phyloP scores from a whole-genome alignment of 2,888 invertebrate species.

The Limnephilus auricula region DNA sequence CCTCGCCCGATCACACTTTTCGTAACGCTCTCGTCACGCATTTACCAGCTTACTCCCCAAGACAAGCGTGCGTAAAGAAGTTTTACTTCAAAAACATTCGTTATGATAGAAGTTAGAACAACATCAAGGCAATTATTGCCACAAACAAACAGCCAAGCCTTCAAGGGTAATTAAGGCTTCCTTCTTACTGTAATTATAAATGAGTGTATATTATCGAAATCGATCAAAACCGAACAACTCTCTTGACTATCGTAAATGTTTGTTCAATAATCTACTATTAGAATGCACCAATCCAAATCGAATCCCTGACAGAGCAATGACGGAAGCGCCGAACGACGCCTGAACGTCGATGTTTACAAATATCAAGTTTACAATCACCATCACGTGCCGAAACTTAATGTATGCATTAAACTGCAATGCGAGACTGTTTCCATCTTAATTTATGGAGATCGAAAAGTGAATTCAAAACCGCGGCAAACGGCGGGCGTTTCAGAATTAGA shows the following conservation, averaged over 20 bases:
- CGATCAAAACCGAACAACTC: neutral
- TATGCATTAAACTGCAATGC: constrained; percentile 17
- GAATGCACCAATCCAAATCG: neutral
- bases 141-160: neutral
- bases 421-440: constrained; percentile 12
- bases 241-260: neutral
- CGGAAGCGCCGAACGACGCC: neutral
- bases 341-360: constrained; percentile 6
- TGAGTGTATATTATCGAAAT: neutral
- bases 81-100: too few species aligned
- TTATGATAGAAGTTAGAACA: neutral
- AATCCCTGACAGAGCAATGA: neutral
- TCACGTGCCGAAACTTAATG: constrained; percentile 10
- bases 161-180: neutral
- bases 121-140: neutral
- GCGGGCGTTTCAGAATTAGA: constrained; percentile 50
- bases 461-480: constrained; percentile 37
- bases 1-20: too few species aligned
- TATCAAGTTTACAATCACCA: neutral
- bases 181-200: neutral
- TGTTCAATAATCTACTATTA: neutral
- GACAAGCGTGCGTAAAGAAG: too few species aligned
- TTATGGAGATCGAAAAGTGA: constrained; percentile 31
- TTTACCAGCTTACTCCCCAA: too few species aligned
- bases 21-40: too few species aligned